Base-by-base conservation (phyloP, 1,140 invertebrate species). In the Elysia chlorotica region DNA sequence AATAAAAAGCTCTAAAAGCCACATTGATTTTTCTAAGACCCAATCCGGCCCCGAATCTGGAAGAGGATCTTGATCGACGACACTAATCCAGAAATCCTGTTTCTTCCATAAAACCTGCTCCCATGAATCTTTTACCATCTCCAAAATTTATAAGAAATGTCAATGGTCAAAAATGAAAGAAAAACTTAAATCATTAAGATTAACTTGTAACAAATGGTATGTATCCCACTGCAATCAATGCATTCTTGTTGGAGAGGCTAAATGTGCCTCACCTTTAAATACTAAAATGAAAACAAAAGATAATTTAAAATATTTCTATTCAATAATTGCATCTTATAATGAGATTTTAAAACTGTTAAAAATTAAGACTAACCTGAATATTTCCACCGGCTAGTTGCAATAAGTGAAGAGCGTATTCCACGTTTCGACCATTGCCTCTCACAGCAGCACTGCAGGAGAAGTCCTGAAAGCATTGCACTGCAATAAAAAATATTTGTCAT, bases 331-430 rank as follows among this genome's bases (percentile, higher is more conserved):
- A 48, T 48, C 10, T 48, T 48, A 14, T 10, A 14, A 56, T 59
- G 25, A 4, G 2, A 35, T 35, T n/a, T n/a, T n/a, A n/a, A n/a
- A n/a, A n/a, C n/a, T n/a, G n/a, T n/a, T 31, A 33, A 33, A 71
- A 38, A 37, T 17, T 23, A 35, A 37, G 65, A 67, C 61, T 89
- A 88, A 96, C 94, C 81, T 94, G 92, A 76, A 97, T 92, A 87
- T 96, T 93, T 74, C 96, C 96, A 73, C 92, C 91, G 80, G 92
- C 93, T 87, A 95, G 91, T 76, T 95, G 92, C 73, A 99, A 88
- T 54, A 97, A 89, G 86, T 98, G 95, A 76, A 98, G 90, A 73
- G 96, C 96, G 83, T 95, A 94, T 88, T 99, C 97, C 82, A 96
- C 95, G 87, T 97, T 97, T 83, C 94, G 92, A 71, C 95, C 96